Conservation (phyloP, 37 sponge, comb jelly and placozoan genomes). For the Oopsacas minuta region DNA sequence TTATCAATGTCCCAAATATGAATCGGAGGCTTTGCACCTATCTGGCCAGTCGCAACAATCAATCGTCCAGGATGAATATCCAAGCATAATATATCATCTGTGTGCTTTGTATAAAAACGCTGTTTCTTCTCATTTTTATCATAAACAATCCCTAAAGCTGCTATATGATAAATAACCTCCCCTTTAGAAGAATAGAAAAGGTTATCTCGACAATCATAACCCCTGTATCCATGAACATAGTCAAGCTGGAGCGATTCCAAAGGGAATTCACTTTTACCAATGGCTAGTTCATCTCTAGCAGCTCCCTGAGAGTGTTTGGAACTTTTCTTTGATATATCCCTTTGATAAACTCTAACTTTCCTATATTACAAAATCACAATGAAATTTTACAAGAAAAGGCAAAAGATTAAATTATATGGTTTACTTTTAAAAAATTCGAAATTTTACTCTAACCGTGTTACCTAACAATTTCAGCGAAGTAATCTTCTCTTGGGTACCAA, state of each 20-base stretch:
- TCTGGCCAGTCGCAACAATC: slow-evolving; percentile 49
- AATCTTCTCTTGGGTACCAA: too few relatives aligned
- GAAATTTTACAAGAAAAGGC: too few relatives aligned
- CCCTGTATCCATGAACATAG: slow-evolving; percentile 91
- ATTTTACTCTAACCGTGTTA: too few relatives aligned
- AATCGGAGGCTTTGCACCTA: slow-evolving; percentile 73
- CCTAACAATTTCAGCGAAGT: too few relatives aligned
- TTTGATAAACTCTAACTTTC: background rate
- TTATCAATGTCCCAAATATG: slow-evolving; percentile 78
- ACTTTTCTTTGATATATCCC: background rate
- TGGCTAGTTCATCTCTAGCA: background rate
- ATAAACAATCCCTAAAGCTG: slow-evolving; percentile 90
- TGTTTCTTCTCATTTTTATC: slow-evolving; percentile 56
- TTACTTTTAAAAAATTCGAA: too few relatives aligned
- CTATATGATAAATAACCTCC: slow-evolving; percentile 84
- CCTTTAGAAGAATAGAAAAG: slow-evolving; percentile 71
- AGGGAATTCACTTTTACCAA: background rate
- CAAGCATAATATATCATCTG: slow-evolving; percentile 93
- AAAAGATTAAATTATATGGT: too few relatives aligned
- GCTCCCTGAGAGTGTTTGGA: background rate
- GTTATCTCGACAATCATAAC: slow-evolving; percentile 89
- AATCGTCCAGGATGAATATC: slow-evolving; percentile 64
- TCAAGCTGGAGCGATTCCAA: slow-evolving; percentile 36
- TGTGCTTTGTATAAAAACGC: slow-evolving; percentile 71
- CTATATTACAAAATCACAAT: background rate